Evolutionary conservation across 2,113 vertebrate genomes (phyloP).

Genomic region (Anarhynchus alexandrinus): DNA sequence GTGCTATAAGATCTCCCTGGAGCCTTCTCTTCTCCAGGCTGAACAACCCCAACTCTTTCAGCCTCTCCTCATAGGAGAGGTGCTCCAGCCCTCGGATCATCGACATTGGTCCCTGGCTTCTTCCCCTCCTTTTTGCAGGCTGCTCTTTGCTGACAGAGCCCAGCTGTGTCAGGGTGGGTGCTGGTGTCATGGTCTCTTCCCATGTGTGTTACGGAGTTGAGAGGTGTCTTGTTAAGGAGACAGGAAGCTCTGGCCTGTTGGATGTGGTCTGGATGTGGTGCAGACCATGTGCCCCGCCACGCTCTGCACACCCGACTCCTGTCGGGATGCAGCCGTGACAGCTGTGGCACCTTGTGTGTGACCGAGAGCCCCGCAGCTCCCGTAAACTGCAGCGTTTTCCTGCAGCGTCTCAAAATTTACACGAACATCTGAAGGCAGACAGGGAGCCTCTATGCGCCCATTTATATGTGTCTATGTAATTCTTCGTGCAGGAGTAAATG

Average conservation of each 20-base stretch:
- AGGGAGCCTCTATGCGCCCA: neutral
- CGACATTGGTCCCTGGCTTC: neutral
- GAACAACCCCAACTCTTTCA: no score
- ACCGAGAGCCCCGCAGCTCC: neutral
- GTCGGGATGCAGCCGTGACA: neutral
- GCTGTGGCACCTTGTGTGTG: neutral
- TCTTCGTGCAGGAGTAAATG: neutral
- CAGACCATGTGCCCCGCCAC: rapidly evolving
- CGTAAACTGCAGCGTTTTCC: neutral
- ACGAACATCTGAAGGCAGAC: neutral
- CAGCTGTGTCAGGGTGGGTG: neutral
- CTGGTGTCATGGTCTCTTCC: neutral
- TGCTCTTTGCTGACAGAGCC: neutral
- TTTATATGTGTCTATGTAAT: neutral
- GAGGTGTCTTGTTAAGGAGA: neutral
- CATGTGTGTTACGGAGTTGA: neutral
- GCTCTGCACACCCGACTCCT: neutral
- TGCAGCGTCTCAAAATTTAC: neutral
- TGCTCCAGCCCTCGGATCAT: no score
- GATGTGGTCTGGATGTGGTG: neutral
- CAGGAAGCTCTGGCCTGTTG: neutral
- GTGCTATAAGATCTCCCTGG: no score
- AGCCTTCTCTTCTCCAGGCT: no score
- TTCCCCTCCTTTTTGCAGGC: neutral
- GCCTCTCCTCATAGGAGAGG: no score